Evolutionary conservation across 2,888 invertebrate species (phyloP).

Genomic region (Mythimna vitellina): DNA sequence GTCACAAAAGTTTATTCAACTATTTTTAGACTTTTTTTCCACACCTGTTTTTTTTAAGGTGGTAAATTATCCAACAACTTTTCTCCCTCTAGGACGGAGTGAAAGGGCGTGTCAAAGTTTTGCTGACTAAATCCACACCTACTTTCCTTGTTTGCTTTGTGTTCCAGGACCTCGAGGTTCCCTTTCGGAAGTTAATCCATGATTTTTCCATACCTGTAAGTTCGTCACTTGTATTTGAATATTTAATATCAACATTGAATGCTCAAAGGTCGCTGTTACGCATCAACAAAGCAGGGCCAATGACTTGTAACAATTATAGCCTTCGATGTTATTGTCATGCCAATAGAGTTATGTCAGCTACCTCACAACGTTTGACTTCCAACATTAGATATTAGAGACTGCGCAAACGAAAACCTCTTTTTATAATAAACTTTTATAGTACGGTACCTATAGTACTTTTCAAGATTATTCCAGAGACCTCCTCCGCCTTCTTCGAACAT

Average conservation of each 20-base stretch:
- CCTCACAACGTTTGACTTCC: background rate
- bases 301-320: constrained; percentile 23
- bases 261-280: constrained; percentile 22
- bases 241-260: background rate
- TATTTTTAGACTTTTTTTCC: background rate
- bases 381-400: background rate
- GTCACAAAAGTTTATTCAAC: constrained; percentile 10
- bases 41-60: too few relatives aligned
- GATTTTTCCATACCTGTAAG: background rate
- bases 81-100: too few relatives aligned
- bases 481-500: too few relatives aligned
- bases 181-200: background rate
- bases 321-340: constrained; percentile 10
- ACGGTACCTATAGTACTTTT: too few relatives aligned
- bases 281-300: constrained; percentile 6
- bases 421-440: too few relatives aligned
- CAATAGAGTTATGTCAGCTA: constrained; percentile 8
- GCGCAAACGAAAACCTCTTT: background rate
- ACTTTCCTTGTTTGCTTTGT: too few relatives aligned
- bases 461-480: too few relatives aligned
- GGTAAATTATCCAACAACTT: too few relatives aligned
- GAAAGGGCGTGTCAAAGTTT: too few relatives aligned
- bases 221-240: background rate
- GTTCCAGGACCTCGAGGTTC: too few relatives aligned
- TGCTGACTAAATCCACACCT: too few relatives aligned